These are phyloP conservation scores for Fregata magnificens DNA, from an alignment of 2,113 vertebrate genomes.

Conservation along the genomic window DNA sequence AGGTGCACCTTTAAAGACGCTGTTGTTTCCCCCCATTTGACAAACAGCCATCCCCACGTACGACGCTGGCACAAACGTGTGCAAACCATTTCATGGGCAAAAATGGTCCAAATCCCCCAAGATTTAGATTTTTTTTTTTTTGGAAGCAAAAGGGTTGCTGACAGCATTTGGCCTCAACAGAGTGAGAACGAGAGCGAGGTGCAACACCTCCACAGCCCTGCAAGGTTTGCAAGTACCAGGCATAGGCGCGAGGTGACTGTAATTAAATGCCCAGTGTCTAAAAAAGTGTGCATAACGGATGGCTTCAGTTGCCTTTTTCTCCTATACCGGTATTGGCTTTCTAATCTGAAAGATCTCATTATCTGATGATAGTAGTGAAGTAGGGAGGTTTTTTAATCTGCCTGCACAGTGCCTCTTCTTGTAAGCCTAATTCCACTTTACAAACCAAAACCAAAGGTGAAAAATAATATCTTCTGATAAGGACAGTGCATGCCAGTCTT, in stretches of 20 bases:
- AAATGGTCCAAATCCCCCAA: neutral
- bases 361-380: neutral
- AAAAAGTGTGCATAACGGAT: neutral
- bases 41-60: rapidly evolving
- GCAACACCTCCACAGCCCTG: neutral
- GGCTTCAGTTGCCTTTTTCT: neutral
- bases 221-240: neutral
- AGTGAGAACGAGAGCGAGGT: rapidly evolving
- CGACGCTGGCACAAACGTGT: rapidly evolving
- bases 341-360: constrained; percentile 32
- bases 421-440: neutral
- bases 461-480: neutral
- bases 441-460: neutral
- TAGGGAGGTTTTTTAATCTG: neutral
- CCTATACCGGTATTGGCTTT: neutral
- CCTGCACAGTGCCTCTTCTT: neutral
- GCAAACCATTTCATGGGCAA: rapidly evolving
- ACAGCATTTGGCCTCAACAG: rapidly evolving
- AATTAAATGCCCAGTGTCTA: neutral
- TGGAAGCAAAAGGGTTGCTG: neutral
- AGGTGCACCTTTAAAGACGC: neutral
- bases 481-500: neutral
- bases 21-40: rapidly evolving
- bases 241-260: neutral
- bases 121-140: neutral